Conservation (phyloP, 2,113 vertebrate genomes). For the Pelecanoides urinatrix region DNA sequence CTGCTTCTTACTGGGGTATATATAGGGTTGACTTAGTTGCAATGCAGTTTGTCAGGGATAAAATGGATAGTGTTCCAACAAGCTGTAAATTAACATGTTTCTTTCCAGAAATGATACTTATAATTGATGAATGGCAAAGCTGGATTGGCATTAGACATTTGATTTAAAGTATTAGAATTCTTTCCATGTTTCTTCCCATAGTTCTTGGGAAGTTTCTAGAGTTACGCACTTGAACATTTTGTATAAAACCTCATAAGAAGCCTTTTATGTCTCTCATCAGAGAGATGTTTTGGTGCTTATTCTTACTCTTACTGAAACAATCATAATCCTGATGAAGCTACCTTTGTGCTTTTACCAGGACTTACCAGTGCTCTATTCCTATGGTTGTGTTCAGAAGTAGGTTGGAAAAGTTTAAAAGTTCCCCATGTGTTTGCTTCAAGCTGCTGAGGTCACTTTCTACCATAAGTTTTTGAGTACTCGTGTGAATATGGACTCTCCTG, state of each 20-base stretch:
- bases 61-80: background rate
- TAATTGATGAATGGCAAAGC: background rate
- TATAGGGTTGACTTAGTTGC: background rate
- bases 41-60: background rate
- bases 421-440: background rate
- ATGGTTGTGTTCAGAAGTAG: background rate
- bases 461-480: background rate
- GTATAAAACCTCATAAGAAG: background rate
- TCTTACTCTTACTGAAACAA: background rate
- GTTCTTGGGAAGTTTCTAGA: background rate
- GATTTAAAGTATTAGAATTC: background rate
- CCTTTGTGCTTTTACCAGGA: background rate
- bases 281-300: background rate
- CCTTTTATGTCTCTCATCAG: background rate
- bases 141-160: background rate
- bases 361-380: background rate
- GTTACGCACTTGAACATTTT: background rate
- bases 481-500: background rate
- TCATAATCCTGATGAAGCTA: background rate
- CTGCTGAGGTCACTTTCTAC: background rate
- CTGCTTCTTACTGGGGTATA: background rate
- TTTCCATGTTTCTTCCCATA: background rate
- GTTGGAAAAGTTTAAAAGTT: background rate
- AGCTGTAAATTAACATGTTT: background rate
- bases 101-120: background rate